Evolutionary conservation across 2,888 invertebrate species (phyloP), one percentile per base, ranked within the genome.

Genomic region (Hydraecia micacea): DNA sequence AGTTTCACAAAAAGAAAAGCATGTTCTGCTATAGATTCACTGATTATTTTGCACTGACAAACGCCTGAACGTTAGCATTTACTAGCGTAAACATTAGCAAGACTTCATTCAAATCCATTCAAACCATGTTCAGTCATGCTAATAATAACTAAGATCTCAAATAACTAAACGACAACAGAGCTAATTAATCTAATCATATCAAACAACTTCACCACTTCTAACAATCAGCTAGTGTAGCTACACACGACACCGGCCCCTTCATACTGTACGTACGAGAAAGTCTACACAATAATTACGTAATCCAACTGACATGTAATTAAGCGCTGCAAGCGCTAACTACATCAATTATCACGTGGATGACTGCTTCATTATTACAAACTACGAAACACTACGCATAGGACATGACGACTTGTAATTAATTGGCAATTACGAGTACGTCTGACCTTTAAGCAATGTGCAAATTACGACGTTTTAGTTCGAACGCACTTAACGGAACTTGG

Each of bases 351-450:
- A 83, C 84, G 77, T 79, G 86, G 85, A 88, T 88, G 90, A 88
- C 90, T 89, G 89, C 90, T 91, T 90, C 90, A 91, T 92, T 91
- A 93, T 93, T 92, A 93, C 92, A 89, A 90, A 91, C 91, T 90
- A 85, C 72, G 81, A 73, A 77, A 77, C 80, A 81, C 80, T 83
- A 86, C 86, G 84, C 88, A 90, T 88, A 87, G 86, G 85, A 84
- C 86, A 85, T 80, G 86, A 87, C 78, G 90, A 86, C 91, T 92
- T 91, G 90, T 92, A 92, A 93, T 93, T 93, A 93, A 93, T 93
- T 92, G 92, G 80, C 92, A 93, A 93, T 93, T 93, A 93, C 83
- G 76, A 93, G 93, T 93, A 93, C 83, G 76, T 71, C 81, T 89
- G 91, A 91, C 92, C 93, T 92, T 90, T 86, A 88, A 84, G 87